Conservation (phyloP, 2,113 vertebrate species). For the Leptobrachium ailaonicum region DNA sequence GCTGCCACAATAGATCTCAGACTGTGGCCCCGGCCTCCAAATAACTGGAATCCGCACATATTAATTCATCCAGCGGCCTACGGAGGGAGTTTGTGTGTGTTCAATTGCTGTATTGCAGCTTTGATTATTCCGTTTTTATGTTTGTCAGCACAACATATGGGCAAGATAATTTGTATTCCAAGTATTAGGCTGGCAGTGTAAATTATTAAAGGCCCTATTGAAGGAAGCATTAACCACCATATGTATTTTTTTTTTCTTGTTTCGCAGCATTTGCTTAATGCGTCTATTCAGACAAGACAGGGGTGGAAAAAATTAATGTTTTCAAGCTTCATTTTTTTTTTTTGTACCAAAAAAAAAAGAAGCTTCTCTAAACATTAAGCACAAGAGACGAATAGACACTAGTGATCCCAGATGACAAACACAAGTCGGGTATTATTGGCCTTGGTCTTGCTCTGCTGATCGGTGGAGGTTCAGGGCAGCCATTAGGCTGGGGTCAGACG, state of each 20-base stretch:
- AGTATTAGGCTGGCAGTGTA: slow-evolving; percentile 69
- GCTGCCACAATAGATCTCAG: slow-evolving; percentile 59
- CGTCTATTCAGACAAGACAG: slow-evolving; percentile 19
- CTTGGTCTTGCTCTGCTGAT: no score
- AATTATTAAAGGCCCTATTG: slow-evolving; percentile 73
- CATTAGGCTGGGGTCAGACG: no score
- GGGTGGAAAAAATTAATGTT: slow-evolving; percentile 2
- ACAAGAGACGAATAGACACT: background rate
- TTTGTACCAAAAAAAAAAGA: background rate
- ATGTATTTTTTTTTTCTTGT: slow-evolving; percentile 57
- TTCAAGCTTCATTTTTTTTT: background rate
- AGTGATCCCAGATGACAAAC: background rate
- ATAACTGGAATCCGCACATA: slow-evolving; percentile 57
- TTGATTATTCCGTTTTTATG: slow-evolving; percentile 71
- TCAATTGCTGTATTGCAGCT: slow-evolving; percentile 64
- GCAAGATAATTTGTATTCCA: slow-evolving; percentile 70
- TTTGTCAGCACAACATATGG: slow-evolving; percentile 70
- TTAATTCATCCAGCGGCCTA: slow-evolving; percentile 68
- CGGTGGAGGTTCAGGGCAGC: no score
- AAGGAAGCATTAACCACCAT: slow-evolving; percentile 62
- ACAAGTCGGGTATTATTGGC: background rate
- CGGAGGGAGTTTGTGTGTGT: slow-evolving; percentile 68
- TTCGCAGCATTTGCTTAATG: slow-evolving; percentile 46
- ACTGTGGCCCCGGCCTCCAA: slow-evolving; percentile 62
- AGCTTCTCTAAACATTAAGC: slow-evolving; percentile 11